These are phyloP conservation scores for Eurois occulta DNA, from an alignment of 2,888 invertebrate species.

Conservation along the genomic window DNA sequence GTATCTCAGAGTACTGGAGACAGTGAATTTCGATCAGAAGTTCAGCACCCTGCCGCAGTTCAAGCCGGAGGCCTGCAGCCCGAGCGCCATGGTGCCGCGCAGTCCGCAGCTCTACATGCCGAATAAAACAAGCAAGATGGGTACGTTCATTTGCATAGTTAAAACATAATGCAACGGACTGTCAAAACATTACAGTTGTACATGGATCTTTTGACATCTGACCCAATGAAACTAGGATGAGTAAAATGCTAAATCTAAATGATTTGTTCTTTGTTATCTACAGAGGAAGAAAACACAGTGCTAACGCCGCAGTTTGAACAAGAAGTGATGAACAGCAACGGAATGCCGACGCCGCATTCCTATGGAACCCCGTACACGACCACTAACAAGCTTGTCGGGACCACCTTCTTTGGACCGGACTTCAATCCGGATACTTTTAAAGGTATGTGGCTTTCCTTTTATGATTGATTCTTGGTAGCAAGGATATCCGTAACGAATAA, in stretches of 20 bases:
- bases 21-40: slow-evolving; percentile 98
- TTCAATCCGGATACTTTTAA: slow-evolving; percentile 97
- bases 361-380: slow-evolving; percentile 89
- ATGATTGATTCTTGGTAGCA: background rate
- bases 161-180: background rate
- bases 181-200: background rate
- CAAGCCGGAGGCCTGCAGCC: slow-evolving; percentile 97
- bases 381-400: slow-evolving; percentile 94
- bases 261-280: background rate
- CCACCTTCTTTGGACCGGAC: slow-evolving; percentile 98
- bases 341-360: slow-evolving; percentile 87
- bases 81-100: slow-evolving; percentile 95
- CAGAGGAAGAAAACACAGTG: slow-evolving; percentile 81
- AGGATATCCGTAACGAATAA: background rate
- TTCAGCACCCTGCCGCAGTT: slow-evolving; percentile 99
- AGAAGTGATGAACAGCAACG: slow-evolving; percentile 83
- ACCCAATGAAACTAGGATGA: background rate
- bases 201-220: background rate
- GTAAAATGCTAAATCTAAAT: background rate
- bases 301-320: slow-evolving; percentile 80
- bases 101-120: slow-evolving; percentile 92
- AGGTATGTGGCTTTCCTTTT: slow-evolving; percentile 82
- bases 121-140: slow-evolving; percentile 90
- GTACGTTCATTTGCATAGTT: slow-evolving; percentile 68
- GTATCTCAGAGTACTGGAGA: slow-evolving; percentile 95